phyloP scores from a whole-genome alignment of 2,113 vertebrate genomes.

The Hymenochirus boettgeri region DNA sequence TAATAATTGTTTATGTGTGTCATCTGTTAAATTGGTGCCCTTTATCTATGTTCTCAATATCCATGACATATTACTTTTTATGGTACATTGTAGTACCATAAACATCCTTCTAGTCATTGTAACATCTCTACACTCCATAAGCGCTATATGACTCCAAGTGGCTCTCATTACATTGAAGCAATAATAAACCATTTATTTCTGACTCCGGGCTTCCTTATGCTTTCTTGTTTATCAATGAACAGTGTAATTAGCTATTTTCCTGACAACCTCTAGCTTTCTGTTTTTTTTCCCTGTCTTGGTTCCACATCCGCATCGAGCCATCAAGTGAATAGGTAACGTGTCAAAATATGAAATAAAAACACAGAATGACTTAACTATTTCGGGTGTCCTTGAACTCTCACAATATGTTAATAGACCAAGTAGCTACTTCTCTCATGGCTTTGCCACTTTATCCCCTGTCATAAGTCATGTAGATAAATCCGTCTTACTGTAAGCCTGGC shows the following conservation, averaged over 20 bases:
- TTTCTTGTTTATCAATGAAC: constrained; percentile 4
- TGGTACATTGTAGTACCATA: constrained; percentile 12
- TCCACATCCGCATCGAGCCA: not conserved
- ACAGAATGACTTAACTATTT: not conserved
- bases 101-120: constrained; percentile 1
- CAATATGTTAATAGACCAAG: constrained; percentile 9
- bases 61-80: too few species aligned
- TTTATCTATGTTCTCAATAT: too few species aligned
- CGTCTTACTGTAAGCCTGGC: not conserved
- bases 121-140: constrained; percentile 4
- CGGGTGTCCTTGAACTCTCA: not conserved
- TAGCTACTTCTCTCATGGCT: not conserved
- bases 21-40: too few species aligned
- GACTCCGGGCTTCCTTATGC: not conserved
- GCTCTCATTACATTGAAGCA: too few species aligned
- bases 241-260: constrained; percentile 6
- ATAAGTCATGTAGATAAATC: not conserved
- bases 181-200: not conserved
- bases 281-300: not conserved
- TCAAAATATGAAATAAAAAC: not conserved
- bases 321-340: not conserved
- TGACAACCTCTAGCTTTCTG: not conserved
- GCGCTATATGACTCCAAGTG: not conserved
- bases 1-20: too few species aligned
- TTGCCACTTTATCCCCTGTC: not conserved